phyloP scores from a whole-genome alignment of 2,113 vertebrate species.

The Leucoraja erinaceus region DNA sequence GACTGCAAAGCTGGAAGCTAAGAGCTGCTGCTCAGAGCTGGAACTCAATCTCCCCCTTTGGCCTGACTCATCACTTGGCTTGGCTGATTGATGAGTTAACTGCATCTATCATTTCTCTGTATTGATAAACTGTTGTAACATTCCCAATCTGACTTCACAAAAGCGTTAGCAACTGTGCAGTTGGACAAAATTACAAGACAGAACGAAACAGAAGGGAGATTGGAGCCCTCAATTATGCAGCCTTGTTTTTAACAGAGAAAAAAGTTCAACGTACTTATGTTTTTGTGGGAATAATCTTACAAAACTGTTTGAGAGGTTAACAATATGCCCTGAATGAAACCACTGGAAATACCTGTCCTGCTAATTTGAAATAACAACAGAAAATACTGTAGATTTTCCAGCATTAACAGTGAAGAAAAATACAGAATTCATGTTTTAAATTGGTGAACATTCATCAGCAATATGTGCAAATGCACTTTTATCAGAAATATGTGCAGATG shows the following conservation, averaged over 20 bases:
- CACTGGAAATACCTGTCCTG: background rate
- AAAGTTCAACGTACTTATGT: too few species aligned
- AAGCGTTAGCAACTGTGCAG: too few species aligned
- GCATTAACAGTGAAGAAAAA: too few species aligned
- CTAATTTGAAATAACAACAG: background rate
- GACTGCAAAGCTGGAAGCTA: background rate
- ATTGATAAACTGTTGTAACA: background rate
- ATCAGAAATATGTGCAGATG: too few species aligned
- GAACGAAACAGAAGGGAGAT: background rate
- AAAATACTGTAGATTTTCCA: too few species aligned
- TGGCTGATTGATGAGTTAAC: background rate
- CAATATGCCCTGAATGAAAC: background rate
- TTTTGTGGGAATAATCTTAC: background rate
- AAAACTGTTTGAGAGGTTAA: background rate
- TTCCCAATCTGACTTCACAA: background rate
- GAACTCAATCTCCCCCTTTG: background rate
- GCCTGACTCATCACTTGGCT: background rate
- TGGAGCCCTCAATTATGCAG: too few species aligned
- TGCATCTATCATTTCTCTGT: background rate
- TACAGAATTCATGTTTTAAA: too few species aligned
- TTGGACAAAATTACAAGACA: background rate
- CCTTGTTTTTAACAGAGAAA: too few species aligned
- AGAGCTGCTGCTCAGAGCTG: background rate
- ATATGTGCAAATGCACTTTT: too few species aligned
- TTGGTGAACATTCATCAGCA: too few species aligned